Conservation (phyloP, 2,113 vertebrate species). For the Dendropsophus ebraccatus region DNA sequence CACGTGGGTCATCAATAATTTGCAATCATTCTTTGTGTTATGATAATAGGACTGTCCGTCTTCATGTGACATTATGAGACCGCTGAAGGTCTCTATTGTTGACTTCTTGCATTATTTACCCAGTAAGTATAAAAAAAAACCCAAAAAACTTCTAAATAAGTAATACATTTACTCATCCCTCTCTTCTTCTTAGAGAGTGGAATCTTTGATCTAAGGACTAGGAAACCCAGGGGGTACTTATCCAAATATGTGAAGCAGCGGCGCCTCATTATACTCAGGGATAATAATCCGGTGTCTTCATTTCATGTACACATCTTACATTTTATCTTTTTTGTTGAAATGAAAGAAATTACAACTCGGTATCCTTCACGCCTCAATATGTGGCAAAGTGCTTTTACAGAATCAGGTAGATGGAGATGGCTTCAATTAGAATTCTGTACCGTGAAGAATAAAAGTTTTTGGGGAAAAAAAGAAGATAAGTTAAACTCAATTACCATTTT, state of each 20-base stretch:
- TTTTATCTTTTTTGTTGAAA: constrained; percentile 35
- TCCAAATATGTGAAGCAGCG: constrained; percentile 26
- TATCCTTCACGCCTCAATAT: constrained; percentile 22
- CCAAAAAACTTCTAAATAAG: too few species aligned
- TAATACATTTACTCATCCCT: constrained; percentile 11
- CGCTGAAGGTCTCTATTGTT: constrained; percentile 8
- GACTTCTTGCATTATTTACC: constrained; percentile 23
- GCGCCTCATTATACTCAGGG: constrained; percentile 24
- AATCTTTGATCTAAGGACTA: constrained; percentile 35
- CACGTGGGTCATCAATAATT: constrained; percentile 35
- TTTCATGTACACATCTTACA: constrained; percentile 32
- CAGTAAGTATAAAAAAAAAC: too few species aligned
- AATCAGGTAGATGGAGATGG: background rate
- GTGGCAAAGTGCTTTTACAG: constrained; percentile 31
- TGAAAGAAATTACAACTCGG: constrained; percentile 17
- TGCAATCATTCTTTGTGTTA: background rate
- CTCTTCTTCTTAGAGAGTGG: background rate
- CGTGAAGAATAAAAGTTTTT: background rate
- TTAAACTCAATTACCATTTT: constrained; percentile 1
- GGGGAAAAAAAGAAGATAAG: background rate
- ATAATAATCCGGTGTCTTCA: constrained; percentile 27
- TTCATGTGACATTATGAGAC: background rate
- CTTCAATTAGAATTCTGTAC: background rate
- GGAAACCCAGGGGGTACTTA: constrained; percentile 34
- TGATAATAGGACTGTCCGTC: background rate